These are phyloP conservation scores for Archaeoteleia sp. DNA, from an alignment of 2,888 invertebrate genomes.

Conservation along the genomic window DNA sequence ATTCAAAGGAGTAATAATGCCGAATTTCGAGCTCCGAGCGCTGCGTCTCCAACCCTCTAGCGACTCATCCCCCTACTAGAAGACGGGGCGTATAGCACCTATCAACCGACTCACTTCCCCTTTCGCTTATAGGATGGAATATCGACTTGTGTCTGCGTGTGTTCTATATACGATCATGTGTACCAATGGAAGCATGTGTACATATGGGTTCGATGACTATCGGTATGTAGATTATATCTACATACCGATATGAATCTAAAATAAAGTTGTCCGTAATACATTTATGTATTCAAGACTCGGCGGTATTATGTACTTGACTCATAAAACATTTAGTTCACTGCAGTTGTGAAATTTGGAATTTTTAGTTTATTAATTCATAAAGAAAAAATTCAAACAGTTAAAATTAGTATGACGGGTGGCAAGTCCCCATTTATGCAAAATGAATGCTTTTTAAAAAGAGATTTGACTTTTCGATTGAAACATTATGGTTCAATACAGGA, in stretches of 20 bases:
- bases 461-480: no score
- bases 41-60: constrained; percentile 27
- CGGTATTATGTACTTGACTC: constrained; percentile 27
- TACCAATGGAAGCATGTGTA: constrained; percentile 16
- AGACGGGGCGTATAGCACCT: constrained; percentile 20
- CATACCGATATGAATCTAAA: constrained; percentile 34
- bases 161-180: constrained; percentile 2
- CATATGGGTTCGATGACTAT: constrained; percentile 30
- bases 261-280: constrained; percentile 34
- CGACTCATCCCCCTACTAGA: constrained; percentile 16
- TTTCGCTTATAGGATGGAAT: constrained; percentile 58
- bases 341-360: neutral
- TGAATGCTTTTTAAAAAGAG: no score
- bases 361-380: constrained; percentile 13
- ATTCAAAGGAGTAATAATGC: constrained; percentile 41
- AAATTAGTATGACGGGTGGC: no score
- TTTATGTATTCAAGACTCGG: constrained; percentile 32
- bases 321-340: constrained; percentile 9
- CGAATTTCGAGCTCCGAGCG: constrained; percentile 24
- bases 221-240: constrained; percentile 36
- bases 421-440: no score
- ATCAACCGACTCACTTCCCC: constrained; percentile 57
- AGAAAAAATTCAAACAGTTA: no score
- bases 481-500: no score
- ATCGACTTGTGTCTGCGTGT: constrained; percentile 50